Conservation (phyloP, 2,113 vertebrate species). For the Ovis canadensis region DNA sequence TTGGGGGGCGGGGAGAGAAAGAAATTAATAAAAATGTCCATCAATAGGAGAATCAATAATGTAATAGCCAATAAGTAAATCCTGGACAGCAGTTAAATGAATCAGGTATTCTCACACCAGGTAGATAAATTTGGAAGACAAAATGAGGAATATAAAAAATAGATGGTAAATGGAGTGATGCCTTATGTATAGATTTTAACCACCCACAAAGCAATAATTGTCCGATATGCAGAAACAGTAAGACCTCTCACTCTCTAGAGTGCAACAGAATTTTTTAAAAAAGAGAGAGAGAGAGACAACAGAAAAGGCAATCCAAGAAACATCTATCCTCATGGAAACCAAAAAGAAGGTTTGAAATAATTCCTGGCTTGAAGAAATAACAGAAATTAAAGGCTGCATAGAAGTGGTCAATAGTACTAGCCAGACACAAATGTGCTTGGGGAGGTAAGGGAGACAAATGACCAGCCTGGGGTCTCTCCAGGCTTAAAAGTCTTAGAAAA, state of each 20-base stretch:
- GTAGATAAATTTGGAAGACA: not conserved
- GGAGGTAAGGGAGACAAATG: not conserved
- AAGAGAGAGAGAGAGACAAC: not conserved
- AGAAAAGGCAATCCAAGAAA: not conserved
- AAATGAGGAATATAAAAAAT: not conserved
- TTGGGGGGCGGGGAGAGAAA: not conserved
- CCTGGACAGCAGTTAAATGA: not conserved
- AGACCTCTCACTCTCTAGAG: not conserved
- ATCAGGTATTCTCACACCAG: not conserved
- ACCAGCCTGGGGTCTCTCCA: not conserved
- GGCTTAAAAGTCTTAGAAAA: not conserved
- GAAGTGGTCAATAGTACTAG: not conserved
- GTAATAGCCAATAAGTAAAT: slow-evolving; percentile 10
- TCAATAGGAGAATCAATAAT: not conserved
- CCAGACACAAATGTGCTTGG: not conserved
- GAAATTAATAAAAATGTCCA: not conserved
- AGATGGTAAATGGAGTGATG: not conserved
- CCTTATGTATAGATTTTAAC: not conserved
- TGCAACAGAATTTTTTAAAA: not conserved
- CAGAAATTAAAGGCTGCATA: not conserved
- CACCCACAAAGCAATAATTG: not conserved
- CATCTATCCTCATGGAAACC: not conserved
- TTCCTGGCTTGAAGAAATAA: slow-evolving; percentile 22
- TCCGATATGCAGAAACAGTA: not conserved
- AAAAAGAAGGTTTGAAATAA: slow-evolving; percentile 12